Percentiles rank a stretch among this genome's conserved stretches.
Evolutionary conservation across 2,888 invertebrate genomes (phyloP).

Genomic region (Nesidiocoris tenuis): DNA sequence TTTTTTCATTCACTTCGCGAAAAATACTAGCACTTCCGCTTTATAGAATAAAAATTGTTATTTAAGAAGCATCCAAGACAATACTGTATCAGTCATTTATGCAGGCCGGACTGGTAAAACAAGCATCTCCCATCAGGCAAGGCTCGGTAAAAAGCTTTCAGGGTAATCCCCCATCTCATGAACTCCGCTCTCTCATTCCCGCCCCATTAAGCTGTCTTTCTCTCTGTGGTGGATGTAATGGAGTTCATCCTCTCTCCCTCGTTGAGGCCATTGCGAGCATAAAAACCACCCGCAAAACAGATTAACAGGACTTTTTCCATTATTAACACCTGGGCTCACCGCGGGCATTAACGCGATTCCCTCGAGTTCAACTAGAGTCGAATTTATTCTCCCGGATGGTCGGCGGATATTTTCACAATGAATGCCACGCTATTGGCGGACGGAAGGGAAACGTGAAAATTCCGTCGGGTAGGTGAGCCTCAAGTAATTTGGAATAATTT

Average conservation of each 20-base stretch:
- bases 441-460: too few relatives aligned
- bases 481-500: too few relatives aligned
- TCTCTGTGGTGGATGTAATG: not conserved
- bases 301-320: conserved; percentile 6
- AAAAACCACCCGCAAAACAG: conserved; percentile 24
- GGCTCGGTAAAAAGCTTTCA: not conserved
- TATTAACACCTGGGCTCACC: not conserved
- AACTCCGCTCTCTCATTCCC: not conserved
- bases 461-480: too few relatives aligned
- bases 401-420: too few relatives aligned
- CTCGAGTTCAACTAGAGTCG: not conserved
- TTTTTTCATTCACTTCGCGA: too few relatives aligned
- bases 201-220: not conserved
- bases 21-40: too few relatives aligned
- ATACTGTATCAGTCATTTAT: not conserved
- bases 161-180: not conserved
- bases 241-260: not conserved
- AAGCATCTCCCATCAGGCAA: not conserved
- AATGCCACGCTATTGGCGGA: too few relatives aligned
- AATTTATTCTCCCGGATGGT: not conserved
- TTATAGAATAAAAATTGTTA: too few relatives aligned
- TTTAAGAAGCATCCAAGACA: too few relatives aligned
- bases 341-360: not conserved
- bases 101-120: not conserved
- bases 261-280: not conserved